Evolutionary conservation across 2,113 vertebrate genomes (phyloP), one percentile per base, ranked within the genome.

Genomic region (Heterocephalus glaber): DNA sequence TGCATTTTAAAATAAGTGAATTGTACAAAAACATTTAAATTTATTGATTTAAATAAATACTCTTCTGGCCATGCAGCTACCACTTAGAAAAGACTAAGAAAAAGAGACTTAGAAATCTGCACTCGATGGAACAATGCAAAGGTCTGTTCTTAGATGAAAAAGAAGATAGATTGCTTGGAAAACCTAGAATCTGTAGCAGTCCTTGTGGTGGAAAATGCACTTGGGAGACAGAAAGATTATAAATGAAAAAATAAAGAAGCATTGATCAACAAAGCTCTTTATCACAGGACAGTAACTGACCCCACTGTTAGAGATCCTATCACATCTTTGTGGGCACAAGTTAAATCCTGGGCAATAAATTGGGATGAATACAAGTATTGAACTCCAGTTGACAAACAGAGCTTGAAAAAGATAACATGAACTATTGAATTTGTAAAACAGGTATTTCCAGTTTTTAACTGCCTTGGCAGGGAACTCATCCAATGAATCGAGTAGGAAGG

Each of bases 401-500:
- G 72, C 33, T 70, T 72, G 79, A 83, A 66, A 97, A 94, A 95
- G 89, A 95, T 88, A 94, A 63, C 38, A 35, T 24, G 54, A 92
- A 86, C 56, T 33, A 77, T 0, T 94, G 61, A 80, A 93, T 93
- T 89, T 93, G 74, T 89, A 89, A 89, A 97, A 96, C 58, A 80
- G 58, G 74, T 47, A 94, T 92, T 95, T 96, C 80, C 89, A 47
- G 93, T 88, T 96, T 94, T 86, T 74, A 94, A 92, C 24, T 82
- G 33, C 35, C 22, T 96, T 91, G 81, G 54, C 56, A 86, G 86
- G 44, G 68, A 76, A 12, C 26, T 22, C 4, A 87, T 60, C 65
- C 13, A 52, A 20, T 82, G 56, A 74, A 74, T 58, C 89, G 14
- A 56, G 70, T 44, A 83, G 49, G 70, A 96, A 72, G 86, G 26